A percentile compares a stretch with the other conserved stretches of the same genome.
Conservation (phyloP, 35 echinoderm and acorn worm species). For the Acanthaster planci region DNA sequence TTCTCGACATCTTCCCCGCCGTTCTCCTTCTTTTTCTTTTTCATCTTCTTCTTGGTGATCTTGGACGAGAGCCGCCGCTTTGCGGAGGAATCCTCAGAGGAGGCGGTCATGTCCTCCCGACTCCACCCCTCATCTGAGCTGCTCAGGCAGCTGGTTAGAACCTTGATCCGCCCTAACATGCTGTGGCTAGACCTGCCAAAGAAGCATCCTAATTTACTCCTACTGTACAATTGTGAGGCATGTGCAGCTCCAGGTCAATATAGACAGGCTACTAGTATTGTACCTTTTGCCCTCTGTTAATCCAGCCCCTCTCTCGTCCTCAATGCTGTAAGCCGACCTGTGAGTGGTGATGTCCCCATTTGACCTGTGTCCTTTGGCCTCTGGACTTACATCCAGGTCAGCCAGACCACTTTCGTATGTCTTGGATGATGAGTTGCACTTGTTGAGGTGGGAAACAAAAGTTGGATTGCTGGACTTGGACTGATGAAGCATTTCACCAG, state of each 20-base stretch:
- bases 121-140: constrained; percentile 4
- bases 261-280: too few relatives aligned
- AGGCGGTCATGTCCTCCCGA: neutral
- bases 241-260: too few relatives aligned
- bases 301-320: neutral
- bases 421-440: constrained; percentile 15
- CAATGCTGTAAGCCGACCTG: neutral
- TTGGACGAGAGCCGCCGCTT: neutral
- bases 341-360: neutral
- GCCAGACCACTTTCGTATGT: neutral
- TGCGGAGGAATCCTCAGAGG: neutral
- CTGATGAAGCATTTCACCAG: neutral
- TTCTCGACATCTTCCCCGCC: neutral
- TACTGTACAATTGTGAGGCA: too few relatives aligned
- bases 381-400: neutral
- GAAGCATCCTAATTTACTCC: neutral
- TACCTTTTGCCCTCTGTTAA: constrained; percentile 2
- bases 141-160: neutral
- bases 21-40: neutral
- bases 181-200: neutral
- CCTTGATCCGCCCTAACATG: neutral
- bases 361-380: neutral
- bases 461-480: neutral
- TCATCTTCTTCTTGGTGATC: constrained; percentile 18
- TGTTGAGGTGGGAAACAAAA: neutral